Evolutionary conservation across 2,113 vertebrate species (phyloP).

Genomic region (Oplegnathus fasciatus): DNA sequence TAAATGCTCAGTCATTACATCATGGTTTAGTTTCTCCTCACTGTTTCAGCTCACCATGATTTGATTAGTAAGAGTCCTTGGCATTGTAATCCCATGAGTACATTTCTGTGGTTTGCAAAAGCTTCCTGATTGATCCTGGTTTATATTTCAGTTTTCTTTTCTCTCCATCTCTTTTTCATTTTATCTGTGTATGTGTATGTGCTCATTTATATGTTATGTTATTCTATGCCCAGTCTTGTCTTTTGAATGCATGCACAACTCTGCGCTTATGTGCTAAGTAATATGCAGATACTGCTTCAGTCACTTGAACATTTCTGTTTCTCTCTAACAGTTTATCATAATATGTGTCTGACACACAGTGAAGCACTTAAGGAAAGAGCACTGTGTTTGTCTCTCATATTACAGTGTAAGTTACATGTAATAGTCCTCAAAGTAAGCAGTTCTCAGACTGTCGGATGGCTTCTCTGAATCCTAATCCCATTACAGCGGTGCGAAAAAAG

Average conservation of each 20-base stretch:
- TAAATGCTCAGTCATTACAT: constrained; percentile 3
- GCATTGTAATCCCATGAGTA: background rate
- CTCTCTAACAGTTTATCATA: background rate
- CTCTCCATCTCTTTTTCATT: constrained; percentile 24
- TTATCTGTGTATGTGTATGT: background rate
- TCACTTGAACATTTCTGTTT: background rate
- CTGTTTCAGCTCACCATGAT: background rate
- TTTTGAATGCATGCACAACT: constrained; percentile 4
- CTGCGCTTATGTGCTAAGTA: background rate
- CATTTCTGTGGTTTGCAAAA: constrained; percentile 64
- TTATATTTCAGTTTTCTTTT: constrained; percentile 29
- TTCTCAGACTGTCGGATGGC: constrained; percentile 39
- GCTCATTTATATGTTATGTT: background rate
- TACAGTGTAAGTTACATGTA: constrained; percentile 46
- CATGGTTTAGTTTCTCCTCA: background rate
- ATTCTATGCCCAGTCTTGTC: background rate
- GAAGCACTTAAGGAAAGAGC: constrained; percentile 22
- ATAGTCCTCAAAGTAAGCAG: constrained; percentile 14
- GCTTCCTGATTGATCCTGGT: constrained; percentile 52
- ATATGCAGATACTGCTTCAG: background rate
- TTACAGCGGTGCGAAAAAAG: background rate
- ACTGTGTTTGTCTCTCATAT: constrained; percentile 41
- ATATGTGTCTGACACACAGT: background rate
- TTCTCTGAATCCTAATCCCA: constrained; percentile 28
- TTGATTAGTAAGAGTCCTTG: constrained; percentile 17